Percentiles rank a stretch among this genome's conserved stretches.
These are phyloP conservation scores for Thunnus albacares DNA, from an alignment of 2,797 vertebrate species.

Conservation along the genomic window DNA sequence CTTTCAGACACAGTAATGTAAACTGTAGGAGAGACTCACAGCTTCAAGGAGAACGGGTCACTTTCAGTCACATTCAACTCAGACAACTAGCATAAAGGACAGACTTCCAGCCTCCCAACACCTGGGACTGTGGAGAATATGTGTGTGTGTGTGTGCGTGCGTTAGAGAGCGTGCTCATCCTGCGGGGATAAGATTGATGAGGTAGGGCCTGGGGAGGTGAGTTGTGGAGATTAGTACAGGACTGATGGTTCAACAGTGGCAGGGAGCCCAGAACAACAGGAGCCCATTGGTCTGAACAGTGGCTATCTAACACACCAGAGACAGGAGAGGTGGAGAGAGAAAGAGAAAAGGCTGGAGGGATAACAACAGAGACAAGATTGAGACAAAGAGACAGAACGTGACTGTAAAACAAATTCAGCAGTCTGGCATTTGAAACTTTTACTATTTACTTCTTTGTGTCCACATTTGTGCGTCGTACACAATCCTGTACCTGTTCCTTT, in stretches of 20 bases:
- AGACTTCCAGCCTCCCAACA: slow-evolving; percentile 65
- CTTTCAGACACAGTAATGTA: slow-evolving; percentile 48
- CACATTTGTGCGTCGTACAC: background rate
- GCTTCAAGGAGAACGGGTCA: slow-evolving; percentile 68
- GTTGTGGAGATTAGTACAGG: slow-evolving; percentile 81
- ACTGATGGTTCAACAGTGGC: slow-evolving; percentile 83
- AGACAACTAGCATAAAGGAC: slow-evolving; percentile 62
- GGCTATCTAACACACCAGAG: slow-evolving; percentile 75
- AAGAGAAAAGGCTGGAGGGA: slow-evolving; percentile 38
- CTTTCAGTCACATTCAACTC: slow-evolving; percentile 50
- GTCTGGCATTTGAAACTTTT: slow-evolving; percentile 45
- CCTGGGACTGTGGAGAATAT: slow-evolving; percentile 54
- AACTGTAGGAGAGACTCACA: slow-evolving; percentile 41
- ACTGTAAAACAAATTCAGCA: slow-evolving; percentile 27
- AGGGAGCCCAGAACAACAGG: slow-evolving; percentile 79
- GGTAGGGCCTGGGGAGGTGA: slow-evolving; percentile 75
- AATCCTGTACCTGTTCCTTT: background rate
- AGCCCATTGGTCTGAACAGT: slow-evolving; percentile 67
- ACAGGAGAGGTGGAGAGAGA: slow-evolving; percentile 56
- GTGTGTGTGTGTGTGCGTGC: slow-evolving; percentile 27
- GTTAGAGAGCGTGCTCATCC: slow-evolving; percentile 53
- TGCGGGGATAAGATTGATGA: slow-evolving; percentile 81
- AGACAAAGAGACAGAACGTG: slow-evolving; percentile 51
- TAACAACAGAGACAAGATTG: slow-evolving; percentile 56
- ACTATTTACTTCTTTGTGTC: slow-evolving; percentile 18